These are phyloP conservation scores for Helogale parvula DNA, from an alignment of 2,113 vertebrate species.

Conservation along the genomic window DNA sequence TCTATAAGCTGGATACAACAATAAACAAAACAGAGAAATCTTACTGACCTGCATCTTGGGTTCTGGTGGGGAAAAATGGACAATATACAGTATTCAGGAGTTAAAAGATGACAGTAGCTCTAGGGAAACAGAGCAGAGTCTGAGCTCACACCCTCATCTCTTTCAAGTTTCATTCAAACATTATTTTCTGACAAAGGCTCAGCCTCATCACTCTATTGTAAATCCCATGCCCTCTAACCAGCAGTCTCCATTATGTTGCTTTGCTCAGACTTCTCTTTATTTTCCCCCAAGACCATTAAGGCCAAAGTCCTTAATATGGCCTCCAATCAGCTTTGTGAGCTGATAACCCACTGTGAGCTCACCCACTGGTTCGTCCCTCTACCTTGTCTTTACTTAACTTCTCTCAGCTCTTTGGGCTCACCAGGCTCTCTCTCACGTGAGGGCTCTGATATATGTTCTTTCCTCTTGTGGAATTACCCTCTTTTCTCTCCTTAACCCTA, in stretches of 20 bases:
- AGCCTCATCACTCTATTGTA: neutral
- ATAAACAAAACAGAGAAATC: neutral
- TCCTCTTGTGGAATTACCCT: neutral
- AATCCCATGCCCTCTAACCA: neutral
- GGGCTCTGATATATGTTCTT: neutral
- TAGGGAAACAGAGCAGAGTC: neutral
- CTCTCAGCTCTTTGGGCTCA: neutral
- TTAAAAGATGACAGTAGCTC: neutral
- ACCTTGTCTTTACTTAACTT: neutral
- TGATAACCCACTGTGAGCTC: neutral
- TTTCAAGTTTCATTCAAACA: neutral
- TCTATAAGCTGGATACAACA: neutral
- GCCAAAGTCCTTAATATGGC: neutral
- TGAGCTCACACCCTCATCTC: neutral
- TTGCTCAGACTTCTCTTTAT: neutral
- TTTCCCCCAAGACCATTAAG: neutral
- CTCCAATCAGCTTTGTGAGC: neutral
- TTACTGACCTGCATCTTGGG: neutral
- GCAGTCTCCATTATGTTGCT: neutral
- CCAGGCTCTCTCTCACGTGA: neutral
- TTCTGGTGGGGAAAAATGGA: neutral
- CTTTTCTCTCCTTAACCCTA: rapidly evolving
- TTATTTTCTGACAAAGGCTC: neutral
- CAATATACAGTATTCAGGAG: neutral
- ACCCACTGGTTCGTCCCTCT: rapidly evolving